These are phyloP conservation scores for Drosophila pseudoananassae DNA, from an alignment of 1,140 invertebrate genomes.

Conservation along the genomic window DNA sequence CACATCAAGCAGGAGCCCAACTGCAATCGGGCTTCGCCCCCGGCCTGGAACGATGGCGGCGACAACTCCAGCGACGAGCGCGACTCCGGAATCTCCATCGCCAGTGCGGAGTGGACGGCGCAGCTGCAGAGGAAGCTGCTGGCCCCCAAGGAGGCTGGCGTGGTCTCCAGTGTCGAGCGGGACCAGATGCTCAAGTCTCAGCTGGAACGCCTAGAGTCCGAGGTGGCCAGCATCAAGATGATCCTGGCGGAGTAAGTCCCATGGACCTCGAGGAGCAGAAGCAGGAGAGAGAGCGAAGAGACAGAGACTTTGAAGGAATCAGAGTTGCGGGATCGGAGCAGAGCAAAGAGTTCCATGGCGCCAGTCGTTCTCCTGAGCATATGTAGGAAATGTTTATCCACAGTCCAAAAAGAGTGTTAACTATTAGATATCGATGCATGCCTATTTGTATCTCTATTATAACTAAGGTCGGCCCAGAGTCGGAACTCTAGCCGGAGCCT, in stretches of 20 bases:
- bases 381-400: constrained; percentile 25
- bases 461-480: not conserved
- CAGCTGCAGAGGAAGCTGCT: constrained; percentile 75
- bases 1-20: constrained; percentile 93
- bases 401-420: constrained; percentile 40
- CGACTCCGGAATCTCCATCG: constrained; percentile 94
- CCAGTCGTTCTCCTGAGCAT: constrained; percentile 27
- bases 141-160: constrained; percentile 46
- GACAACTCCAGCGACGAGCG: constrained; percentile 94
- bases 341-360: constrained; percentile 42
- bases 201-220: constrained; percentile 93
- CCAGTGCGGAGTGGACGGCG: constrained; percentile 87
- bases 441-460: constrained; percentile 16
- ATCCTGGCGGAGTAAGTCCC: constrained; percentile 80
- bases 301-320: constrained; percentile 55
- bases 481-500: not conserved
- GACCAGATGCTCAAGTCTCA: constrained; percentile 90
- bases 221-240: constrained; percentile 95
- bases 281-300: constrained; percentile 72
- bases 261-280: not conserved
- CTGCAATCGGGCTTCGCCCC: constrained; percentile 87
- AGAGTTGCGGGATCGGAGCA: constrained; percentile 18
- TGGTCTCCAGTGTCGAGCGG: constrained; percentile 84
- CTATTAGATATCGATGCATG: constrained; percentile 44
- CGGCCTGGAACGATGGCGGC: constrained; percentile 91